These are phyloP conservation scores for Silurus asotus DNA, from an alignment of 2,113 vertebrate genomes.

Conservation along the genomic window DNA sequence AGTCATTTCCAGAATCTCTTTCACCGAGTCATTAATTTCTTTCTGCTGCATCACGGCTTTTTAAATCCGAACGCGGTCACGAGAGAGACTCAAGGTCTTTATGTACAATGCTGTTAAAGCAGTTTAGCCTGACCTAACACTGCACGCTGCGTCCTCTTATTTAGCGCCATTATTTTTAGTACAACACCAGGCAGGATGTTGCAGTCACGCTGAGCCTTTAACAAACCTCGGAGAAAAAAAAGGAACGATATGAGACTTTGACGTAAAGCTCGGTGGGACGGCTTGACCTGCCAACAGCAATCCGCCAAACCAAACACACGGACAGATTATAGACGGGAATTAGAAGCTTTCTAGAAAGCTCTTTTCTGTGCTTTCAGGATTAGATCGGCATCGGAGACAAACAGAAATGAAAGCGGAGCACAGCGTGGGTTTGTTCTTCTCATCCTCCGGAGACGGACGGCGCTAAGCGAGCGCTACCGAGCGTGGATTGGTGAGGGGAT, in stretches of 20 bases:
- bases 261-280: background rate
- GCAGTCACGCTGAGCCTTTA: slow-evolving; percentile 13
- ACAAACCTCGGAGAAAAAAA: background rate
- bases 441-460: background rate
- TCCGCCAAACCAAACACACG: slow-evolving; percentile 26
- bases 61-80: slow-evolving; percentile 18
- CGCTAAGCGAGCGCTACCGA: background rate
- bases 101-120: background rate
- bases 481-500: background rate
- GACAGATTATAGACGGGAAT: background rate
- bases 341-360: slow-evolving; percentile 14
- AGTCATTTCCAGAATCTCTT: slow-evolving; percentile 9
- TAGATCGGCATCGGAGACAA: background rate
- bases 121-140: slow-evolving; percentile 26
- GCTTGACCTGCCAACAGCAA: slow-evolving; percentile 24
- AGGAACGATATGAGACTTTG: background rate
- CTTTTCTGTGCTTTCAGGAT: background rate
- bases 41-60: slow-evolving; percentile 22
- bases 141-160: background rate
- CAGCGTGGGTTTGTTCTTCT: background rate
- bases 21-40: slow-evolving; percentile 20
- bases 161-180: background rate
- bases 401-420: background rate
- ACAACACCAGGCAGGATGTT: background rate
- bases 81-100: slow-evolving; percentile 23